Percentiles rank a stretch among this genome's conserved stretches.
Conservation (phyloP, 2,113 vertebrate genomes). For the Microtus ochrogaster region DNA sequence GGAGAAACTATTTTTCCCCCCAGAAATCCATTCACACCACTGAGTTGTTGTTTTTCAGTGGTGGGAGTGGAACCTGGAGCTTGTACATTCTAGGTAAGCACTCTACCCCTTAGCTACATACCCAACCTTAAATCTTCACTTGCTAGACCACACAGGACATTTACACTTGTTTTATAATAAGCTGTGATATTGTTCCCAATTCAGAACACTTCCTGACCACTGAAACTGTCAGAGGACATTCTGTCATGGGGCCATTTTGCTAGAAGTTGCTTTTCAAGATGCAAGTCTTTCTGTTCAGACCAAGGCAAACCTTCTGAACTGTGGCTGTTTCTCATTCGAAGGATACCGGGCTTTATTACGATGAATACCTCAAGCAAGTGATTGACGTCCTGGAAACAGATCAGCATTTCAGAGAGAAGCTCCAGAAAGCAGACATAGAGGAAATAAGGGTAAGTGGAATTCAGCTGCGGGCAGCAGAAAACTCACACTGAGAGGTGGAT, state of each 20-base stretch:
- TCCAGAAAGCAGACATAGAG: constrained; percentile 98
- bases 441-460: constrained; percentile 94
- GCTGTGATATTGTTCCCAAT: background rate
- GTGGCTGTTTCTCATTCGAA: constrained; percentile 80
- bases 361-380: constrained; percentile 98
- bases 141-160: constrained; percentile 29
- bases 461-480: background rate
- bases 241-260: constrained; percentile 4
- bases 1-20: background rate
- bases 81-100: background rate
- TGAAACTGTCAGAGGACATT: background rate
- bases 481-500: constrained; percentile 18
- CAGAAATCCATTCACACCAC: background rate
- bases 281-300: constrained; percentile 46
- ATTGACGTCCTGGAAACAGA: constrained; percentile 99
- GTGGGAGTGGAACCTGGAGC: background rate
- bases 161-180: background rate
- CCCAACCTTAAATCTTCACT: background rate
- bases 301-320: constrained; percentile 46
- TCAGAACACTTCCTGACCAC: background rate
- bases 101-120: background rate
- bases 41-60: background rate
- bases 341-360: constrained; percentile 99
- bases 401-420: constrained; percentile 97
- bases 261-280: constrained; percentile 44